Conservation (phyloP, 2,888 invertebrate genomes). For the Lasioglossum marginatum region DNA sequence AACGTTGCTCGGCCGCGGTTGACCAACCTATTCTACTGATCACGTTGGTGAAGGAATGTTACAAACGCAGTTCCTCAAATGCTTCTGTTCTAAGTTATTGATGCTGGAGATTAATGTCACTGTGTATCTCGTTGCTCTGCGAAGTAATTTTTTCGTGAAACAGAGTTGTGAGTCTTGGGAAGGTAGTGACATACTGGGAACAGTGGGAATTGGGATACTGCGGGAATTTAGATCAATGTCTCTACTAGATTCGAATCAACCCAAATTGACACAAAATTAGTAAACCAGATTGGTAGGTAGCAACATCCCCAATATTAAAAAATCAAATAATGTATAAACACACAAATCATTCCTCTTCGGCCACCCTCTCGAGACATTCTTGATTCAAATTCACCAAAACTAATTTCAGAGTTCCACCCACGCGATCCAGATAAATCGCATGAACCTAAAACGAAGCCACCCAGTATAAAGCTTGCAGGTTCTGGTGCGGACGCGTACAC, state of each 20-base stretch:
- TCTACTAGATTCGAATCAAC: neutral
- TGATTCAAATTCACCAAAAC: neutral
- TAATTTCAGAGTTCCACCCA: neutral
- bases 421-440: neutral
- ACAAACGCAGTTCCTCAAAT: conserved; percentile 11
- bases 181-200: neutral
- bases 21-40: conserved; percentile 11
- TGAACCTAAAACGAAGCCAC: conserved; percentile 21
- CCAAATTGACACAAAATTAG: neutral
- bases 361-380: neutral
- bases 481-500: conserved; percentile 53
- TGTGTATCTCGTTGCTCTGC: neutral
- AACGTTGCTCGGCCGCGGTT: conserved; percentile 4
- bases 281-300: neutral
- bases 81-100: conserved; percentile 5
- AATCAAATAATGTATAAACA: neutral
- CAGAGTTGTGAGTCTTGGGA: neutral
- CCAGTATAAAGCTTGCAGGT: conserved; percentile 43
- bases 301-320: neutral
- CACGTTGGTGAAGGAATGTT: neutral
- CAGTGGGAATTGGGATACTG: neutral
- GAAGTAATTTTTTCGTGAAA: neutral
- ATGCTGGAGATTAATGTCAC: conserved; percentile 5
- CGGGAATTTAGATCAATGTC: neutral
- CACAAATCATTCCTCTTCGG: neutral